Evolutionary conservation across 2,888 invertebrate species (phyloP).

Genomic region (Plusia festucae): DNA sequence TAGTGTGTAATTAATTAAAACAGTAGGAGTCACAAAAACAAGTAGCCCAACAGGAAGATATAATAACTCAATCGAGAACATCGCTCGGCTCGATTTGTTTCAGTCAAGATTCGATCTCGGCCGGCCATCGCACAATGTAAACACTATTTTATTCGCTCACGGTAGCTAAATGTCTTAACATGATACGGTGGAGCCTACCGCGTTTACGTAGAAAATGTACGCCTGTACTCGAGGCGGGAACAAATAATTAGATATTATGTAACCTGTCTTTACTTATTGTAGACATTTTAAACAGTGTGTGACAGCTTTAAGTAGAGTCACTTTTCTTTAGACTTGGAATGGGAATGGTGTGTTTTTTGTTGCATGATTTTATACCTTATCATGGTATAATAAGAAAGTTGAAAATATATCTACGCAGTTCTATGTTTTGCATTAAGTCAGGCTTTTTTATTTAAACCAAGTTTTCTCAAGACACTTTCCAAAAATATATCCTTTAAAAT

Average conservation of each 20-base stretch:
- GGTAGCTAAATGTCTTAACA: slow-evolving; percentile 84
- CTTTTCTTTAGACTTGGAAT: not conserved
- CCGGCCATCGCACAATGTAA: slow-evolving; percentile 73
- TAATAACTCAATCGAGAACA: slow-evolving; percentile 88
- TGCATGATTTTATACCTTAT: not conserved
- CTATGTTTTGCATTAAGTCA: too few relatives aligned
- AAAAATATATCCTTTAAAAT: too few relatives aligned
- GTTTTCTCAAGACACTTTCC: too few relatives aligned
- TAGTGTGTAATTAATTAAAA: slow-evolving; percentile 88
- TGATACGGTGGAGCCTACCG: slow-evolving; percentile 76
- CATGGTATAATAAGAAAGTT: not conserved
- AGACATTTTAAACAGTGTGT: slow-evolving; percentile 16
- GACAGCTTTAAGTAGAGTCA: not conserved
- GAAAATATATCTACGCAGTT: too few relatives aligned
- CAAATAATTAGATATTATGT: slow-evolving; percentile 47
- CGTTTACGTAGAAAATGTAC: slow-evolving; percentile 72
- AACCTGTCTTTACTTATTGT: slow-evolving; percentile 29
- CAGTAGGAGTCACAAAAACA: slow-evolving; percentile 87
- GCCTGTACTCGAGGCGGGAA: slow-evolving; percentile 45
- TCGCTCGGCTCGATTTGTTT: slow-evolving; percentile 85
- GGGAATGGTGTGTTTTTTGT: not conserved
- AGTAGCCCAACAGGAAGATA: slow-evolving; percentile 88
- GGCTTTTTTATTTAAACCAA: too few relatives aligned
- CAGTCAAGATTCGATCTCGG: slow-evolving; percentile 86
- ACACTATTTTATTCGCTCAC: slow-evolving; percentile 68